Evolutionary conservation across 2,113 vertebrate species (phyloP).

Genomic region (Lipotes vexillifer): DNA sequence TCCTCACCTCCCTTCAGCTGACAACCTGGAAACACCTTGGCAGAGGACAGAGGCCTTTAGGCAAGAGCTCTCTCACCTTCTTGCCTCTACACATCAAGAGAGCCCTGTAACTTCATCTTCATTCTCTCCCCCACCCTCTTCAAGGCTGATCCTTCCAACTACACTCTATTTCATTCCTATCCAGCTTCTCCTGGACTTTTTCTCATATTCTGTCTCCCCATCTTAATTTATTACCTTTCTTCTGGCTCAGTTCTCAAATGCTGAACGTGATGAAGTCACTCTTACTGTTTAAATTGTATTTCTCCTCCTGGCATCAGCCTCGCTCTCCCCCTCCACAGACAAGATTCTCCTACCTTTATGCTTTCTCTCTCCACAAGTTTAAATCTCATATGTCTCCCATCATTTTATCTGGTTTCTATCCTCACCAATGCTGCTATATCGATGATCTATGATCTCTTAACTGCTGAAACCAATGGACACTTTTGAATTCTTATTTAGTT

Average conservation of each 20-base stretch:
- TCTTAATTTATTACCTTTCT: neutral
- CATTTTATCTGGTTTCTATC: neutral
- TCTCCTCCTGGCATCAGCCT: neutral
- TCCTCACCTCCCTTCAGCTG: neutral
- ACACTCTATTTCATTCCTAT: neutral
- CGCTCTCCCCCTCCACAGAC: neutral
- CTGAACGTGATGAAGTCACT: neutral
- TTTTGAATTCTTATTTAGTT: neutral
- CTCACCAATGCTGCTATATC: neutral
- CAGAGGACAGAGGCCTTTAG: neutral
- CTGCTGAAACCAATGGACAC: neutral
- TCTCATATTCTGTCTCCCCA: neutral
- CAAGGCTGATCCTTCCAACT: neutral
- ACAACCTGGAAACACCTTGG: neutral
- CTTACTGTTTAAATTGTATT: neutral
- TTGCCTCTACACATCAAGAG: neutral
- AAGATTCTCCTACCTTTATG: neutral
- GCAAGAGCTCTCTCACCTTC: neutral
- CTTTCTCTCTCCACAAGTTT: neutral
- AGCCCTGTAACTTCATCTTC: neutral
- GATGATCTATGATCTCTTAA: neutral
- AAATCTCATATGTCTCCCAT: neutral
- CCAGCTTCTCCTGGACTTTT: neutral
- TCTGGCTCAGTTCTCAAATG: neutral
- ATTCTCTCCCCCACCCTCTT: neutral